Conservation (phyloP, 23 tunicate species). For the Styela plicata region DNA sequence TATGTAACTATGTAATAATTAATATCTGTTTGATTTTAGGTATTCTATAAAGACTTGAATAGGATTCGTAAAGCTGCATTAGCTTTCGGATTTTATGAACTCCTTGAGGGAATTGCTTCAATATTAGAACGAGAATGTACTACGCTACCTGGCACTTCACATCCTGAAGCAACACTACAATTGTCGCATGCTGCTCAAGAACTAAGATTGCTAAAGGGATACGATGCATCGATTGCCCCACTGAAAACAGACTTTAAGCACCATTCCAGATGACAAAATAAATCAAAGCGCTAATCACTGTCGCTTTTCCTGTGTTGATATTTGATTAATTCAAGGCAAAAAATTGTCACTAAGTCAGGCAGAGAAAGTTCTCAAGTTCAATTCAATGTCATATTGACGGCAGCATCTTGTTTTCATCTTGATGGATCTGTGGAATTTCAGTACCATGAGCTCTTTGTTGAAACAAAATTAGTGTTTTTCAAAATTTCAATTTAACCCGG, state of each 20-base stretch:
- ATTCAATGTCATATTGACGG: too few relatives aligned
- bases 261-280: not conserved
- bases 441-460: too few relatives aligned
- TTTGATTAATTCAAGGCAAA: too few relatives aligned
- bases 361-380: too few relatives aligned
- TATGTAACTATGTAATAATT: too few relatives aligned
- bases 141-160: constrained; percentile 81
- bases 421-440: too few relatives aligned
- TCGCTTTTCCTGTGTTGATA: too few relatives aligned
- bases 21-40: constrained; percentile 21
- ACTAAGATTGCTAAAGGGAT: constrained; percentile 33
- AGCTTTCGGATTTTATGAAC: constrained; percentile 75
- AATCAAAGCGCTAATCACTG: too few relatives aligned
- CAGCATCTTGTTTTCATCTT: too few relatives aligned
- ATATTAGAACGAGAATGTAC: constrained; percentile 80
- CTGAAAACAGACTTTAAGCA: constrained; percentile 29
- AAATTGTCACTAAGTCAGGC: too few relatives aligned
- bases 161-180: constrained; percentile 88
- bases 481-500: too few relatives aligned
- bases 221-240: constrained; percentile 16
- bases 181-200: constrained; percentile 88
- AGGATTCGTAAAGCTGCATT: constrained; percentile 72
- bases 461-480: too few relatives aligned
- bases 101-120: constrained; percentile 67
- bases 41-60: constrained; percentile 85